These are phyloP conservation scores for Drosophila kurseongensis DNA, from an alignment of 1,140 invertebrate species.

Conservation along the genomic window DNA sequence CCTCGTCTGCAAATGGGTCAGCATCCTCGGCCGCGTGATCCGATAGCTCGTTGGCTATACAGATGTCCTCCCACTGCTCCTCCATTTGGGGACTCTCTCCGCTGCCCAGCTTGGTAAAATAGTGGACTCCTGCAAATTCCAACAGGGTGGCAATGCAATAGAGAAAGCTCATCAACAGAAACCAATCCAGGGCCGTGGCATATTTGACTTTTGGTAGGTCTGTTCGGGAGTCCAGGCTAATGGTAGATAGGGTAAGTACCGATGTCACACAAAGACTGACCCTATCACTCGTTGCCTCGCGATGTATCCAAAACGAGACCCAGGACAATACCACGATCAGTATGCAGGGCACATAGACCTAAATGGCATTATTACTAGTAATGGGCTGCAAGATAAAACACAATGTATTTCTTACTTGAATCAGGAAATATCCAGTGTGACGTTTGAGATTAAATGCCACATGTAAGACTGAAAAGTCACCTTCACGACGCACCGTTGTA, in stretches of 20 bases:
- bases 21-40: conserved; percentile 9
- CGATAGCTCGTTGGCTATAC: conserved; percentile 10
- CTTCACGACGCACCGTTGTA: conserved; percentile 91
- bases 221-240: conserved; percentile 95
- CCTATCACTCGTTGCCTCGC: conserved; percentile 93
- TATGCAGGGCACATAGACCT: conserved; percentile 97
- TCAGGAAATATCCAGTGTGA: conserved; percentile 96
- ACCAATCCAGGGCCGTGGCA: conserved; percentile 96
- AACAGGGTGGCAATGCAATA: conserved; percentile 97
- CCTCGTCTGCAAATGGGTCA: conserved; percentile 8
- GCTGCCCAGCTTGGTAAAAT: conserved; percentile 95
- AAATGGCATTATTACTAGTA: too few species aligned
- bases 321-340: conserved; percentile 97
- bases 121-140: conserved; percentile 97
- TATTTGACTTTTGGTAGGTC: conserved; percentile 97
- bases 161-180: conserved; percentile 96
- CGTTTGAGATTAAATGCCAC: conserved; percentile 96
- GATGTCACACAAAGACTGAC: conserved; percentile 93
- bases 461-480: conserved; percentile 95
- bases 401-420: conserved; percentile 88
- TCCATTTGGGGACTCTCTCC: conserved; percentile 92
- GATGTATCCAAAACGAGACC: conserved; percentile 98
- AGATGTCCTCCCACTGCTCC: conserved; percentile 90
- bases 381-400: not conserved
- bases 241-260: conserved; percentile 95